Evolutionary conservation across 2,888 invertebrate species (phyloP).

Genomic region (Mactromeris polynyma): DNA sequence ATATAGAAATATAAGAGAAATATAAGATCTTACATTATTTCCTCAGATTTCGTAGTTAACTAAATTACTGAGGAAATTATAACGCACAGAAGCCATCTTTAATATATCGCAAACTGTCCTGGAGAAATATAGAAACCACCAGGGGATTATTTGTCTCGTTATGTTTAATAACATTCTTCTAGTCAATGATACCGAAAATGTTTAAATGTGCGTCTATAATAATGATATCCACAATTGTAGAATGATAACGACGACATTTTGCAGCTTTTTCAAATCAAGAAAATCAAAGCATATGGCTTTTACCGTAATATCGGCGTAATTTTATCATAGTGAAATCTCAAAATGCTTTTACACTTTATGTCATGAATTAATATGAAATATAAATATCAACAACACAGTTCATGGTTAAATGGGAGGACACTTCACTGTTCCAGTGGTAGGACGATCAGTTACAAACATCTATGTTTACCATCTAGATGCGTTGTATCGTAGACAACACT

Average conservation of each 20-base stretch:
- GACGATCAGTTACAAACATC: too few species aligned
- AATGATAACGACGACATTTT: not conserved
- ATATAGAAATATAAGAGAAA: not conserved
- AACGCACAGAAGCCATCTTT: not conserved
- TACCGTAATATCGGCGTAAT: not conserved
- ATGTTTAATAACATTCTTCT: not conserved
- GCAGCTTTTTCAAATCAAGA: not conserved
- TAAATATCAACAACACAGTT: not conserved
- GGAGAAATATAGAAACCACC: not conserved
- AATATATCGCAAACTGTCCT: not conserved
- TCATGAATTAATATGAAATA: not conserved
- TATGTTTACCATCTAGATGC: too few species aligned
- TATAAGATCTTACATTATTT: not conserved
- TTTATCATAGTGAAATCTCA: not conserved
- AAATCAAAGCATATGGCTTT: not conserved
- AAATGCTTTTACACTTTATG: too few species aligned
- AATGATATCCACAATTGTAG: not conserved
- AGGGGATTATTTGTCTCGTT: not conserved
- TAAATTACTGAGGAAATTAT: not conserved
- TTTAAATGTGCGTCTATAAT: not conserved
- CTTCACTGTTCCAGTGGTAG: too few species aligned
- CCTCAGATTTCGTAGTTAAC: not conserved
- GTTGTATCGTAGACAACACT: too few species aligned
- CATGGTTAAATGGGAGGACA: not conserved
- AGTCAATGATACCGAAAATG: not conserved